phyloP scores from a whole-genome alignment of 2,113 vertebrate species.

The Equus quagga region DNA sequence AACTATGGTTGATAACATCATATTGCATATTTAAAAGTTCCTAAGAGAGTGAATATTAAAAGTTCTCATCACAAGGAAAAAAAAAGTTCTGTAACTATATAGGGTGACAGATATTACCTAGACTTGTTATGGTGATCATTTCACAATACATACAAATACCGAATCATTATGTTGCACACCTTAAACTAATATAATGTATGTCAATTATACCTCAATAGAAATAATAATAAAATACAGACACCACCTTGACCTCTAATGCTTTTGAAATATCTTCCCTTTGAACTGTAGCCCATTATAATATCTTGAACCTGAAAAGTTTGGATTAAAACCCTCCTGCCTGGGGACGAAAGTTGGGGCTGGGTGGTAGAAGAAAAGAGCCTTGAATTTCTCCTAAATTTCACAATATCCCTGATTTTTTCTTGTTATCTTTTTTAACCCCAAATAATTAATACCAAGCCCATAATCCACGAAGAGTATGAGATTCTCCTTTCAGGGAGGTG shows the following conservation, averaged over 20 bases:
- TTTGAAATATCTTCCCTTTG: neutral
- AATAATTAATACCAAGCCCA: neutral
- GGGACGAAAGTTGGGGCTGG: neutral
- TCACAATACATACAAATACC: neutral
- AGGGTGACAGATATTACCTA: neutral
- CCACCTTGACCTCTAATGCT: neutral
- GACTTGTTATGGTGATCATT: neutral
- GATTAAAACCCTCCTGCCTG: neutral
- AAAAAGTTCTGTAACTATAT: neutral
- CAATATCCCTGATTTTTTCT: neutral
- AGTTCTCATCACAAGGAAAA: neutral
- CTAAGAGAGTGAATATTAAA: neutral
- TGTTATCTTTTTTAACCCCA: neutral
- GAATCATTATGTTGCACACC: neutral
- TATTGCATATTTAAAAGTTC: neutral
- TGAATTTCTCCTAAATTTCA: neutral
- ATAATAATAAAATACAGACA: neutral
- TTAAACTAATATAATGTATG: neutral
- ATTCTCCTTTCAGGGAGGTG: neutral
- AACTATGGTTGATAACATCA: neutral
- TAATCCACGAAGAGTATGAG: neutral
- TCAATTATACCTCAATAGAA: neutral
- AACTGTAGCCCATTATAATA: neutral
- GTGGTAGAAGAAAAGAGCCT: neutral
- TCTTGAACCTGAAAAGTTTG: neutral